Conservation (phyloP, 2,797 vertebrate genomes). For the Darevskia mixta region DNA sequence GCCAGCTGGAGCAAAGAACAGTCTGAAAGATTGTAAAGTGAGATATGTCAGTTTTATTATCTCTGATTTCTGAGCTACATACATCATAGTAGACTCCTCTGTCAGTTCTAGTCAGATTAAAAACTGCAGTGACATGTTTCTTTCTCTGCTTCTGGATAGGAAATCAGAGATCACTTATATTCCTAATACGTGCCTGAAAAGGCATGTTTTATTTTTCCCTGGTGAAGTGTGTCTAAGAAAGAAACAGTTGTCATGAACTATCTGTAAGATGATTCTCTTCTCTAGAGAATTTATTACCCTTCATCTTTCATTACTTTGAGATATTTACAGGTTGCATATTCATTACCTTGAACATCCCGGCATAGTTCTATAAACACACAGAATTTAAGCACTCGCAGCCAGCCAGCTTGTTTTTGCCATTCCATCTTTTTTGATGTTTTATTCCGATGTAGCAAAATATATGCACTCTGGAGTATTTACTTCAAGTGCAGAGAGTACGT, state of each 20-base stretch:
- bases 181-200: conserved; percentile 54
- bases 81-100: background rate
- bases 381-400: conserved; percentile 23
- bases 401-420: background rate
- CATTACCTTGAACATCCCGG: conserved; percentile 29
- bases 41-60: conserved; percentile 6
- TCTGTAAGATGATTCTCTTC: conserved; percentile 51
- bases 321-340: conserved; percentile 56
- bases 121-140: conserved; percentile 44
- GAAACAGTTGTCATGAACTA: conserved; percentile 46
- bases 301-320: conserved; percentile 64
- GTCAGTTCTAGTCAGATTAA: conserved; percentile 54
- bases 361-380: background rate
- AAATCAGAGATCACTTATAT: conserved; percentile 51
- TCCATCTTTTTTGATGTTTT: conserved; percentile 15
- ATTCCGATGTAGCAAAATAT: conserved; percentile 30
- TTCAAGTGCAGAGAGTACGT: background rate
- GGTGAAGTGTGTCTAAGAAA: conserved; percentile 39
- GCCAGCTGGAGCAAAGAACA: background rate
- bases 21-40: conserved; percentile 25
- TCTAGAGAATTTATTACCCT: conserved; percentile 61
- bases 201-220: background rate
- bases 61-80: conserved; percentile 51
- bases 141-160: conserved; percentile 53
- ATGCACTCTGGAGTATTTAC: conserved; percentile 38